Conservation (phyloP, 2,888 invertebrate species). For the Azorinus chamasolen region DNA sequence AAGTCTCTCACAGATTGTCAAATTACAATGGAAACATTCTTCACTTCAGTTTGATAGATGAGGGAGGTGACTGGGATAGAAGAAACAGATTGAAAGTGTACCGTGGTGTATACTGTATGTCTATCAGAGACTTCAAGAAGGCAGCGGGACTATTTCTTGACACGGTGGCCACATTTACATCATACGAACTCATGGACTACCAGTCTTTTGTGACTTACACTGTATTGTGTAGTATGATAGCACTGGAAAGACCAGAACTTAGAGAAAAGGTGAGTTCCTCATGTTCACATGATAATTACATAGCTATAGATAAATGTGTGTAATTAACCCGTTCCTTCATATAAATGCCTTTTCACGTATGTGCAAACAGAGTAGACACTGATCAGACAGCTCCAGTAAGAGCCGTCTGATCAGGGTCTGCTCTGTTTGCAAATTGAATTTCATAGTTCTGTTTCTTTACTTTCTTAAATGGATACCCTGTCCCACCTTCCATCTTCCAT, state of each 20-base stretch:
- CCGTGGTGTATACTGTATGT: slow-evolving; percentile 96
- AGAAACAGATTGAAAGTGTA: slow-evolving; percentile 97
- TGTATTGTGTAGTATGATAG: slow-evolving; percentile 93
- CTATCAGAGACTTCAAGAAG: slow-evolving; percentile 97
- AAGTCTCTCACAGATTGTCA: no score
- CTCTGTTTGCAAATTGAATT: no score
- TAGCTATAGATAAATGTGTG: no score
- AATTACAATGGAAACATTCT: no score
- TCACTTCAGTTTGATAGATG: slow-evolving; percentile 91
- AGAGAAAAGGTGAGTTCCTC: slow-evolving; percentile 89
- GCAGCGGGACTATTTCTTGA: slow-evolving; percentile 98
- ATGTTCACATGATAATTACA: not conserved
- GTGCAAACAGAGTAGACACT: no score
- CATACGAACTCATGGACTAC: slow-evolving; percentile 99
- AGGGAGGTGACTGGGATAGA: slow-evolving; percentile 99
- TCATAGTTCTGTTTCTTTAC: no score
- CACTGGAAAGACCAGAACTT: slow-evolving; percentile 92
- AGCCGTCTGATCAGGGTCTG: no score
- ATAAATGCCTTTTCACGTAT: no score
- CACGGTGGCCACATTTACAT: slow-evolving; percentile 99
- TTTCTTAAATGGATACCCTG: no score
- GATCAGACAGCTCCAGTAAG: no score
- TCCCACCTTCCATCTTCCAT: no score
- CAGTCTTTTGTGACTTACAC: slow-evolving; percentile 94
- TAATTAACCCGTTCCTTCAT: no score